Conservation (phyloP, 1,140 invertebrate species). For the Drosophila kepulauana region DNA sequence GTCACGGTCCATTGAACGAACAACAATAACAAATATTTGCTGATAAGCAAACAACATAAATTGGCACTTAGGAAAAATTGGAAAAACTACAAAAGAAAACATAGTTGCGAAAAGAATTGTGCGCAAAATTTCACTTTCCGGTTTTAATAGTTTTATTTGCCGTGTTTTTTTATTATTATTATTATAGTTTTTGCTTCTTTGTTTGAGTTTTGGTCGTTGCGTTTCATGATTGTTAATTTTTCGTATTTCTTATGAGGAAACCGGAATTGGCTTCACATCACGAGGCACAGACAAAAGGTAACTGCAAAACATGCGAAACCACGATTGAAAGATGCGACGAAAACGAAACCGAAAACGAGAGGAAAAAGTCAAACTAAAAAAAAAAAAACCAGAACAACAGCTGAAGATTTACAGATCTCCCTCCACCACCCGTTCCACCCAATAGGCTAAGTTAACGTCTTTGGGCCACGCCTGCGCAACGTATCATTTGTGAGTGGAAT, state of each 20-base stretch:
- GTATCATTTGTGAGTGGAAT: conserved; percentile 16
- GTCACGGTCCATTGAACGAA: not conserved
- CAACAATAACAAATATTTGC: not conserved
- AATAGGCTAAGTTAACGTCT: conserved; percentile 12
- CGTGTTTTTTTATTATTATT: not conserved
- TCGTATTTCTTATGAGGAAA: conserved; percentile 47
- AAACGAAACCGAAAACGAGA: conserved; percentile 60
- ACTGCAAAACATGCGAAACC: conserved; percentile 58
- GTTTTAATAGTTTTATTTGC: conserved; percentile 17
- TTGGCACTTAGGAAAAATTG: conserved; percentile 41
- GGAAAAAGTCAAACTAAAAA: conserved; percentile 52
- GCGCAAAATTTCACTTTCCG: conserved; percentile 59
- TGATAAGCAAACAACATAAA: conserved; percentile 64
- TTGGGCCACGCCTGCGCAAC: conserved; percentile 59
- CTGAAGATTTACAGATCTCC: conserved; percentile 4
- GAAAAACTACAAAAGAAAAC: conserved; percentile 18
- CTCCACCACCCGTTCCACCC: not conserved
- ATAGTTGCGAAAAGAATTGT: conserved; percentile 18
- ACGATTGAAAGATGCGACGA: conserved; percentile 31
- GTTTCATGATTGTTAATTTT: conserved; percentile 41
- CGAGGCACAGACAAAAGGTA: conserved; percentile 46
- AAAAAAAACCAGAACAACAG: conserved; percentile 62
- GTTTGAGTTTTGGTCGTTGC: conserved; percentile 17
- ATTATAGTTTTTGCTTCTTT: not conserved
- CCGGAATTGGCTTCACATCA: conserved; percentile 69